Conservation (phyloP, 2,113 vertebrate genomes). For the Petaurus breviceps region DNA sequence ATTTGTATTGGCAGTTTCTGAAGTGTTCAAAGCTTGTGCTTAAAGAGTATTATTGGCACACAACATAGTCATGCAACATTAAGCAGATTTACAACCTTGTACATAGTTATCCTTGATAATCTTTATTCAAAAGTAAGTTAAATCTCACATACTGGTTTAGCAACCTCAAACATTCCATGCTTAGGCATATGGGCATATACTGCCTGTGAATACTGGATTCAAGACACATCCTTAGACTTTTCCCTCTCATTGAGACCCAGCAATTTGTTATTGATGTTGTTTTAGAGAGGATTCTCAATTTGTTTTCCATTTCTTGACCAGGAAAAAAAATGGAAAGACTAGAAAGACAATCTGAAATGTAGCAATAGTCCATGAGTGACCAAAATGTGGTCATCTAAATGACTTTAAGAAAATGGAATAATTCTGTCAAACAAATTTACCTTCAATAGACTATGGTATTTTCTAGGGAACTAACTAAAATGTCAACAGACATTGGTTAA, state of each 20-base stretch:
- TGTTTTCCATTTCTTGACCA: not conserved
- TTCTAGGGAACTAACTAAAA: not conserved
- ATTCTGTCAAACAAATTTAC: not conserved
- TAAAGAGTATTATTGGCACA: constrained; percentile 69
- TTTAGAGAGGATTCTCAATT: not conserved
- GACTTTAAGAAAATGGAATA: not conserved
- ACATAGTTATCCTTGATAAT: constrained; percentile 67
- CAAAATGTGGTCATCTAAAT: not conserved
- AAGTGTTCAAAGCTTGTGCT: constrained; percentile 59
- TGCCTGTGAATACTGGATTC: constrained; percentile 13
- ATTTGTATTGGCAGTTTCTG: constrained; percentile 39
- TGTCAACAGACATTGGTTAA: not conserved
- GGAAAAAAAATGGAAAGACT: constrained; percentile 3
- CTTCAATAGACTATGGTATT: not conserved
- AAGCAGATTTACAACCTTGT: constrained; percentile 77
- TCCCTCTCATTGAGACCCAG: constrained; percentile 37
- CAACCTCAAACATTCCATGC: constrained; percentile 43
- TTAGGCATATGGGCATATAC: fast-evolving
- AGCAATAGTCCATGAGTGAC: not conserved
- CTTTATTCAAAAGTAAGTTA: constrained; percentile 77
- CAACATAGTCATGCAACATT: constrained; percentile 49
- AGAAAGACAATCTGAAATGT: not conserved
- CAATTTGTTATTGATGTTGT: not conserved
- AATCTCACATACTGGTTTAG: constrained; percentile 66
- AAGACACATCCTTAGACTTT: not conserved